Evolutionary conservation across 1,140 invertebrate genomes (phyloP).

Genomic region (Habropoda laboriosa): DNA sequence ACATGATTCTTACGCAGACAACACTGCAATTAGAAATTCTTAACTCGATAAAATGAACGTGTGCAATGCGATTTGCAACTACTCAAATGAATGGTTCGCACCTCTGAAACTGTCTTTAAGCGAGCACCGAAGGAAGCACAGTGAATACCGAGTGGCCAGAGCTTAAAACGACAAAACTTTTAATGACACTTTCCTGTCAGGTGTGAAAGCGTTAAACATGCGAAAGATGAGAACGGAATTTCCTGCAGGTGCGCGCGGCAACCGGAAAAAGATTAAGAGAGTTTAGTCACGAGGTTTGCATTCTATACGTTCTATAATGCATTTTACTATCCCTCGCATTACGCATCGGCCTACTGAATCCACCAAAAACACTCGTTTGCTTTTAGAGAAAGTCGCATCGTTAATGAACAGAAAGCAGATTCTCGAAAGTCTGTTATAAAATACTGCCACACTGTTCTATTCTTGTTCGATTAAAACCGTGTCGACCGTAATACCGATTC

Average conservation of each 20-base stretch:
- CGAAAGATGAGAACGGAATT: slow-evolving; percentile 15
- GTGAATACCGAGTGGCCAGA: slow-evolving; percentile 26
- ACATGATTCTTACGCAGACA: too few relatives aligned
- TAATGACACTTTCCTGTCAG: slow-evolving; percentile 59
- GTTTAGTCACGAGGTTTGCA: slow-evolving; percentile 58
- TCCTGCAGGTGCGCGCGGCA: slow-evolving; percentile 33
- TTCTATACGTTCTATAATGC: slow-evolving; percentile 14
- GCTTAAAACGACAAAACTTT: slow-evolving; percentile 22
- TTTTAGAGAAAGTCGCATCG: slow-evolving; percentile 3
- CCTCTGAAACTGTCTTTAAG: slow-evolving; percentile 6
- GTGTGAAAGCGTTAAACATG: slow-evolving; percentile 38
- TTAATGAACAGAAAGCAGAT: background rate
- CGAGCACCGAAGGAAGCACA: slow-evolving; percentile 13
- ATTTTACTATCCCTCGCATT: background rate
- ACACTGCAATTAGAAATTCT: too few relatives aligned
- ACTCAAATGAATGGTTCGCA: background rate
- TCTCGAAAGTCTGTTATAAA: background rate
- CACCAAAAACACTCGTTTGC: background rate
- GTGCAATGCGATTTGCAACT: background rate
- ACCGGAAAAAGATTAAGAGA: slow-evolving; percentile 58
- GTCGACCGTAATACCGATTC: too few relatives aligned
- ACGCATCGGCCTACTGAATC: background rate
- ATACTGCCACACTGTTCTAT: too few relatives aligned
- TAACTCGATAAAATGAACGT: background rate
- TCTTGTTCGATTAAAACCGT: too few relatives aligned